Evolutionary conservation across 2,888 invertebrate species (phyloP).

Genomic region (Hydriomena furcata): DNA sequence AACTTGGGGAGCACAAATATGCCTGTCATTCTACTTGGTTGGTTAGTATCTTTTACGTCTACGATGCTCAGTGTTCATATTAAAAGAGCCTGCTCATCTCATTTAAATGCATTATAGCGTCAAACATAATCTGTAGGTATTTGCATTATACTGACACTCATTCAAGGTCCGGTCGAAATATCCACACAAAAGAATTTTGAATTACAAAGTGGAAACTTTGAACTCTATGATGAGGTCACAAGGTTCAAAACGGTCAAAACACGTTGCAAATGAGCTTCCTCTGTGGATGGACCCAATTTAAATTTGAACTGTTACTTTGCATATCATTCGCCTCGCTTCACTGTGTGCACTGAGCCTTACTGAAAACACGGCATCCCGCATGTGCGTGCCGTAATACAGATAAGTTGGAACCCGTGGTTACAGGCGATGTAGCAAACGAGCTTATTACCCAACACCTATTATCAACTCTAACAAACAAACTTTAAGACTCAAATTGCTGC

Average conservation of each 20-base stretch:
- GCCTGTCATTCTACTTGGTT: constrained; percentile 11
- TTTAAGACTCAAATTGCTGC: constrained; percentile 6
- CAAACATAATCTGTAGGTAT: background rate
- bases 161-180: background rate
- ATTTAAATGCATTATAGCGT: background rate
- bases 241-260: background rate
- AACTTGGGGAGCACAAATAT: constrained; percentile 12
- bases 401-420: constrained; percentile 22
- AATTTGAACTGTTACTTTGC: constrained; percentile 16
- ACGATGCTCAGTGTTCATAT: background rate
- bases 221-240: background rate
- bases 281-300: constrained; percentile 4
- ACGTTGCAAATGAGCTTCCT: constrained; percentile 4
- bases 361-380: constrained; percentile 18
- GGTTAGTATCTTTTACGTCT: background rate
- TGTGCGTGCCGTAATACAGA: constrained; percentile 23
- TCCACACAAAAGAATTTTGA: background rate
- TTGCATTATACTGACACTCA: background rate
- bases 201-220: background rate
- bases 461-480: background rate
- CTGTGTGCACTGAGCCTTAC: constrained; percentile 17
- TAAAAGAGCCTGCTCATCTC: background rate
- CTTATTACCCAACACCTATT: background rate
- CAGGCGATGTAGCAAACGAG: constrained; percentile 12
- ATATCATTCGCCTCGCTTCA: constrained; percentile 11